These are phyloP conservation scores for Megalops cyprinoides DNA, from an alignment of 2,797 vertebrate species.

Conservation along the genomic window DNA sequence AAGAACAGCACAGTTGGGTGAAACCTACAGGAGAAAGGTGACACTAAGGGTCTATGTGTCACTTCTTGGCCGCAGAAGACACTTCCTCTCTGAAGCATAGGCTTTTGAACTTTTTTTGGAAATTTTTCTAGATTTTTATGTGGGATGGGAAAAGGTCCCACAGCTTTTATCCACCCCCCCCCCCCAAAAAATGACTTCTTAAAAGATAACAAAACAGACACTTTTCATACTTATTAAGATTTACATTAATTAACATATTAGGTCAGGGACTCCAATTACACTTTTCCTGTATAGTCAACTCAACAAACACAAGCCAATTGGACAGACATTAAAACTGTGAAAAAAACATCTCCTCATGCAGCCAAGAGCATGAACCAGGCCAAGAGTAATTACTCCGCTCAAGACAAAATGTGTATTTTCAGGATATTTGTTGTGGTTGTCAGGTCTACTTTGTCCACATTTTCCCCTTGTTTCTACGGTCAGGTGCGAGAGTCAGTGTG, in stretches of 20 bases:
- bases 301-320: not conserved
- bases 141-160: too few species aligned
- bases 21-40: not conserved
- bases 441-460: slow-evolving; percentile 7
- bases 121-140: not conserved
- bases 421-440: slow-evolving; percentile 21
- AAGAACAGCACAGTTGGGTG: not conserved
- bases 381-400: slow-evolving; percentile 22
- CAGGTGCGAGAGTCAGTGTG: slow-evolving; percentile 4
- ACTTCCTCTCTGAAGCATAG: not conserved
- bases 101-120: not conserved
- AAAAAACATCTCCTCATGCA: slow-evolving; percentile 4
- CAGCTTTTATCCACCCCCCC: not conserved
- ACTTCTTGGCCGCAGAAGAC: not conserved
- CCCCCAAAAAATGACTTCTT: not conserved
- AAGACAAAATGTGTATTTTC: slow-evolving; percentile 31
- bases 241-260: not conserved
- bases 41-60: not conserved
- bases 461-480: not conserved
- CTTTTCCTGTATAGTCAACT: not conserved
- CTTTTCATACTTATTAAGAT: too few species aligned
- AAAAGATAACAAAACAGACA: not conserved
- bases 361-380: slow-evolving; percentile 1
- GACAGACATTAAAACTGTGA: not conserved
- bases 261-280: not conserved